Evolutionary conservation across 2,113 vertebrate genomes (phyloP).

Genomic region (Craseonycteris thonglongyai): DNA sequence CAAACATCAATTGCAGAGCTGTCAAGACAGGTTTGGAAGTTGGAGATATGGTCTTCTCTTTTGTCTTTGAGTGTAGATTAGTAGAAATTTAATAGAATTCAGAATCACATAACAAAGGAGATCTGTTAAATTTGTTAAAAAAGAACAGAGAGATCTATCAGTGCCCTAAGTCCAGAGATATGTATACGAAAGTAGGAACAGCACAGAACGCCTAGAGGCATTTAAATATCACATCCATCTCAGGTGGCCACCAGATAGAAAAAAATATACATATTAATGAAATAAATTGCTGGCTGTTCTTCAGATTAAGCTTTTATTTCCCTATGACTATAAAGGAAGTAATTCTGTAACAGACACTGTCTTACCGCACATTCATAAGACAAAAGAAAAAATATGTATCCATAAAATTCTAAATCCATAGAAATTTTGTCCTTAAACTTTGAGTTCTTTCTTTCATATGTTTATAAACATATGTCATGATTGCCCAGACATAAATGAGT

Average conservation of each 20-base stretch:
- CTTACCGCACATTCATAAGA: not conserved
- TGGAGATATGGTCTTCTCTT: not conserved
- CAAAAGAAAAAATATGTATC: not conserved
- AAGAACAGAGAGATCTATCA: not conserved
- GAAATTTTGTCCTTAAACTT: not conserved
- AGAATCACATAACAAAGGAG: not conserved
- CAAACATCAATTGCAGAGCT: not conserved
- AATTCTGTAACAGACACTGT: not conserved
- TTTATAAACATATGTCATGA: conserved; percentile 42
- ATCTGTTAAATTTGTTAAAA: not conserved
- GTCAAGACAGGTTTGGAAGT: not conserved
- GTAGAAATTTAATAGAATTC: not conserved
- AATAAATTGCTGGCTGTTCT: not conserved
- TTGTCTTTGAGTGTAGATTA: not conserved
- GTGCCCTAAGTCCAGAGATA: not conserved
- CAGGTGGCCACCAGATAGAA: not conserved
- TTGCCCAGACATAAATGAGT: conserved; percentile 53
- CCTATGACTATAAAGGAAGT: not conserved
- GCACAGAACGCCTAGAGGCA: not conserved
- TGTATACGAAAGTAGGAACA: not conserved
- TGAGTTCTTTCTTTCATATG: not conserved
- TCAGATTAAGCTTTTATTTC: not conserved
- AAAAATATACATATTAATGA: not conserved
- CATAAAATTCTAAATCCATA: not conserved
- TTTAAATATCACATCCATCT: not conserved